Base-by-base conservation (phyloP, 2,888 invertebrate species). In the Melipona bicolor region DNA sequence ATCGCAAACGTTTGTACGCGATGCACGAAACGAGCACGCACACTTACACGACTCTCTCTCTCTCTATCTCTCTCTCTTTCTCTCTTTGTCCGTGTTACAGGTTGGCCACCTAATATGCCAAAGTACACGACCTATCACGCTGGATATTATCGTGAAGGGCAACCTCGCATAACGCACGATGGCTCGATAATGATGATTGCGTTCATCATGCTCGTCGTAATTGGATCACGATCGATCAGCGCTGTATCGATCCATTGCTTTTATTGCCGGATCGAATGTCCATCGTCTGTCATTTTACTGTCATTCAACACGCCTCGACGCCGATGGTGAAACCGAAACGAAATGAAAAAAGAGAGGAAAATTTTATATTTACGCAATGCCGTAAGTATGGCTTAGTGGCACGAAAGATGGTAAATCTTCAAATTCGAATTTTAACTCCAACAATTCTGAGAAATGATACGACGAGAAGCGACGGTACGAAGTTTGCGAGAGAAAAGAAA, bases 181-280 rank as follows among this genome's bases (percentile, higher is more conserved):
- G 85, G 77, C 77, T 71, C 81, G 90, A 90, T 90, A 90, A 89
- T 87, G 83, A 88, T 87, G 91, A 91, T 90, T 90, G 85, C 85
- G 89, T 90, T 91, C 87, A 89, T 89, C 90, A 77, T 87, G 88
- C 86, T 84, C 75, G 79, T 79, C 77, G 81, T 87, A 89, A 87
- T 87, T 84, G 81, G 77, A 80, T 83, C 85, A 84, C 78, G 75
- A 65, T 81, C 83, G 81, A 89, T 89, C 83, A 72, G 68, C 67
- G 21, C 69, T 32, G 52, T 74, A 77, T 81, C 76, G 76, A 81
- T 73, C 69, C 36, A 13, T 59, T 76, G 67, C 70, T 77, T 77
- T 84, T 75, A 77, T 52, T 77, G 24, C 61, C 11, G 17, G 64
- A 77, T 83, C 24, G 27, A 69, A 32, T 36, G 54, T 71, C 52